phyloP scores from a whole-genome alignment of 1,140 invertebrate genomes.

The Philaenus spumarius region DNA sequence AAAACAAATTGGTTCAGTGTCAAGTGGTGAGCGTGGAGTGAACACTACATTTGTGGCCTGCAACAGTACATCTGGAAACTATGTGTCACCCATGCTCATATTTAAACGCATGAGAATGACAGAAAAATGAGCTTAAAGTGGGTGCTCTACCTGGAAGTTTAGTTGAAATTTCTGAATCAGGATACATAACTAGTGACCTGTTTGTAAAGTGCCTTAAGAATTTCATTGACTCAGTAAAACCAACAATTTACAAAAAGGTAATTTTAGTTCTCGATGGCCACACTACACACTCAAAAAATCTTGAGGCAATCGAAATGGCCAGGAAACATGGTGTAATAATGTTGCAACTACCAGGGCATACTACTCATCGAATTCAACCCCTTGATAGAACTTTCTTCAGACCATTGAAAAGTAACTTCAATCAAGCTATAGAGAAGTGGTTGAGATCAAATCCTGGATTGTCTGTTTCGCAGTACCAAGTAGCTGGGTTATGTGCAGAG shows the following conservation, averaged over 20 bases:
- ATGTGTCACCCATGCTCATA: too few species aligned
- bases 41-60: too few species aligned
- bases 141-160: constrained; percentile 33
- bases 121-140: constrained; percentile 24
- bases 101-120: too few species aligned
- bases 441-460: background rate
- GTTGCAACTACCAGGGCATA: background rate
- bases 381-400: background rate
- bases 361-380: background rate
- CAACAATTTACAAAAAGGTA: constrained; percentile 26
- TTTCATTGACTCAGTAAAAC: constrained; percentile 24
- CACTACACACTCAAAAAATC: constrained; percentile 33
- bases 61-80: too few species aligned
- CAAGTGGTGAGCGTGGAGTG: too few species aligned
- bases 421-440: background rate
- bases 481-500: too few species aligned
- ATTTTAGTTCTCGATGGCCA: too few species aligned
- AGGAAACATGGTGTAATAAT: too few species aligned
- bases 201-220: constrained; percentile 35
- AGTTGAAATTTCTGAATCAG: too few species aligned
- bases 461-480: background rate
- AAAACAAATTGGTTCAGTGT: too few species aligned
- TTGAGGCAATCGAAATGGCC: too few species aligned
- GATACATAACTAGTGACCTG: constrained; percentile 31
- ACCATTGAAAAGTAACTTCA: background rate